A percentile compares a stretch with the other conserved stretches of the same genome.
These are phyloP conservation scores for Melanogrammus aeglefinus DNA, from an alignment of 2,797 vertebrate species.

Conservation along the genomic window DNA sequence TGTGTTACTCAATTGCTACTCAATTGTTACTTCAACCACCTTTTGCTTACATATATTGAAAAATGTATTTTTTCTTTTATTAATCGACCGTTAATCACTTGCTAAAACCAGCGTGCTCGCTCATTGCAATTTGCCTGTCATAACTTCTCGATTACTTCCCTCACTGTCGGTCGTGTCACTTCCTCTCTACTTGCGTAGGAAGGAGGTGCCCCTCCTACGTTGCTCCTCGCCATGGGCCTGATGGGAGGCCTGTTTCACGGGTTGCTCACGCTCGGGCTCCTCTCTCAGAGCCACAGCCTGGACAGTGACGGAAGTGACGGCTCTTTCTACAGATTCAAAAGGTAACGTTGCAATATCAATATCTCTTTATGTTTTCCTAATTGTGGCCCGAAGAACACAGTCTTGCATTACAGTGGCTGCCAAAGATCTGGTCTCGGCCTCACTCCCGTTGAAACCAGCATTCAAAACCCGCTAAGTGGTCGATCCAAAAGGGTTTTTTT, in stretches of 20 bases:
- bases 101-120: not conserved
- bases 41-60: not conserved
- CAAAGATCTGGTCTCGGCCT: not conserved
- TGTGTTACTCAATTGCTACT: not conserved
- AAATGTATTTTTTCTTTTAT: not conserved
- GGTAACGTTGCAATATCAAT: conserved; percentile 63
- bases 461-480: not conserved
- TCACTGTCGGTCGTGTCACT: not conserved
- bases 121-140: not conserved
- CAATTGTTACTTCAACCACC: not conserved
- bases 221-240: conserved; percentile 37
- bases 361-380: not conserved
- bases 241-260: conserved; percentile 75
- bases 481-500: no score
- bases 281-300: conserved; percentile 73
- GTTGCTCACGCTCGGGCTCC: conserved; percentile 70
- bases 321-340: conserved; percentile 75
- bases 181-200: not conserved
- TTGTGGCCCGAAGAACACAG: not conserved
- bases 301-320: conserved; percentile 66
- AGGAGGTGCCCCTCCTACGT: not conserved
- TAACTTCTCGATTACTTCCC: not conserved
- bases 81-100: not conserved
- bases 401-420: not conserved
- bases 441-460: not conserved